Percentiles rank a stretch among this genome's conserved stretches.
These are phyloP conservation scores for Noctua pronuba DNA, from an alignment of 2,888 invertebrate genomes.

Conservation along the genomic window DNA sequence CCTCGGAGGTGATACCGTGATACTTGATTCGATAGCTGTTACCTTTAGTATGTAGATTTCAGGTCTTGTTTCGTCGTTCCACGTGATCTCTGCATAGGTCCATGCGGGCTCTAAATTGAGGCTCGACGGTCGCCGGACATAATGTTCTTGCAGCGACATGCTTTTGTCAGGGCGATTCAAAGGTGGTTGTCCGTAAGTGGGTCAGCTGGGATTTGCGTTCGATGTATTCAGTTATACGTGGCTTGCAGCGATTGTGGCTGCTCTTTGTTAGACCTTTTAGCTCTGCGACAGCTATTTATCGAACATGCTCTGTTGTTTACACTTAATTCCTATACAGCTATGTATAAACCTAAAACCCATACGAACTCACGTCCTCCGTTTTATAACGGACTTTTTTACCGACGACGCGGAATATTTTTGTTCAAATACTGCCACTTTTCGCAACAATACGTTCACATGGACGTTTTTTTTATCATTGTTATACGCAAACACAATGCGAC, in stretches of 20 bases:
- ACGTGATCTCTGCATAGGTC: slow-evolving; percentile 77
- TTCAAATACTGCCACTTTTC: slow-evolving; percentile 48
- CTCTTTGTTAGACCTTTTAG: slow-evolving; percentile 77
- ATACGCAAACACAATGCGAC: slow-evolving; percentile 50
- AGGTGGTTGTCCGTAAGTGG: slow-evolving; percentile 86
- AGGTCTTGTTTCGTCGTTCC: slow-evolving; percentile 70
- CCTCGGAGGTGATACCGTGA: slow-evolving; percentile 65
- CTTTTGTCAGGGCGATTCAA: slow-evolving; percentile 86
- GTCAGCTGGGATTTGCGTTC: slow-evolving; percentile 84
- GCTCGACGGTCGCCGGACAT: slow-evolving; percentile 81
- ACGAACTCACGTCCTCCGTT: slow-evolving; percentile 23
- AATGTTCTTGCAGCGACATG: slow-evolving; percentile 86
- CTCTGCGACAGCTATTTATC: slow-evolving; percentile 75
- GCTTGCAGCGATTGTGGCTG: slow-evolving; percentile 72
- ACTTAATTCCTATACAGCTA: slow-evolving; percentile 27
- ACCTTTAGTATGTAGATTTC: slow-evolving; percentile 66
- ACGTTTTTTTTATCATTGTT: slow-evolving; percentile 58
- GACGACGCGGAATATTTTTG: slow-evolving; percentile 46
- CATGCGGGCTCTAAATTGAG: slow-evolving; percentile 87
- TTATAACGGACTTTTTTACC: slow-evolving; percentile 31
- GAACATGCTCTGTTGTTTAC: slow-evolving; percentile 68
- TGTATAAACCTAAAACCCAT: slow-evolving; percentile 13
- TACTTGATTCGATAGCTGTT: slow-evolving; percentile 63
- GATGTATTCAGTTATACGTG: slow-evolving; percentile 76
- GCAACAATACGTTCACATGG: slow-evolving; percentile 52